These are phyloP conservation scores for Xiphophorus hellerii DNA, from an alignment of 2,113 vertebrate genomes.

Conservation along the genomic window DNA sequence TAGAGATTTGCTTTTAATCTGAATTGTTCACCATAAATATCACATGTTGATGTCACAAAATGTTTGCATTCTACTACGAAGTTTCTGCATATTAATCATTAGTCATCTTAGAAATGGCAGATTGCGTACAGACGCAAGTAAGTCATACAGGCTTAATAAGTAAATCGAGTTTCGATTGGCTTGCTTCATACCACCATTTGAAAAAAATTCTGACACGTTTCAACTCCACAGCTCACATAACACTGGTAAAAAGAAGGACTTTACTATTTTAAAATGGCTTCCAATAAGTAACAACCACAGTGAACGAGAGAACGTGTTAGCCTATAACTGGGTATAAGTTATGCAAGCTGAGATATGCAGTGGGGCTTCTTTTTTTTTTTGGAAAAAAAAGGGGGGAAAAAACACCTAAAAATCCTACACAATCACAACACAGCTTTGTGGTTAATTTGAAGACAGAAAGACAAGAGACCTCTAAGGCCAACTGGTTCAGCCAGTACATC, in stretches of 20 bases:
- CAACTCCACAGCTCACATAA: neutral
- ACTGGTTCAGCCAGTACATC: neutral
- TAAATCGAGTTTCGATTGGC: neutral
- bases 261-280: neutral
- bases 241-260: neutral
- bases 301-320: neutral
- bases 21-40: no score
- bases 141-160: neutral
- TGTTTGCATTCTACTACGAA: no score
- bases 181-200: neutral
- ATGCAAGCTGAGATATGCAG: neutral
- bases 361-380: neutral
- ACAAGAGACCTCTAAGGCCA: neutral
- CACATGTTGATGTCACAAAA: no score
- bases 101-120: no score
- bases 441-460: neutral
- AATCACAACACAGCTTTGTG: neutral
- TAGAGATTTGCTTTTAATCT: no score
- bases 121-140: no score
- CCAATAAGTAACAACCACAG: no score
- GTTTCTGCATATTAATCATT: no score
- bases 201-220: neutral
- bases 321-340: no score
- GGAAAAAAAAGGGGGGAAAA: neutral
- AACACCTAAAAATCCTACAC: no score